Base-by-base conservation (phyloP, 2,113 vertebrate species). In the Peromyscus maniculatus region DNA sequence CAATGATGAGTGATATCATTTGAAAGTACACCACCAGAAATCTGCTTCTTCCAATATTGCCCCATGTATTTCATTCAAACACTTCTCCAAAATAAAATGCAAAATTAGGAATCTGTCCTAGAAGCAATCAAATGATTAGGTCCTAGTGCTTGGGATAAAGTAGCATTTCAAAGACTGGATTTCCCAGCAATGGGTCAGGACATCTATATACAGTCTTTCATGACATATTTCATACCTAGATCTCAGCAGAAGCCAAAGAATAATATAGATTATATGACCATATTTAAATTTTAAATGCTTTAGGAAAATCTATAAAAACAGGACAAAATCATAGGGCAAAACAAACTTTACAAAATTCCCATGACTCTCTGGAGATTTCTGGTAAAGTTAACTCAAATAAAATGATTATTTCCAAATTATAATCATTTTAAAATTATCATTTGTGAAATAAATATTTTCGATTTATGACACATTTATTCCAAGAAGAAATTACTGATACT, bases 1-100 rank as follows among this genome's bases (percentile, higher is more conserved):
- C 19, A 69, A 43, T 3, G 5, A 24, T 22, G 33, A 5, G 1
- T 1, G 1, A 46, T 43, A 6, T 8, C 19, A 15, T 69, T 22
- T 46, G 2, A n/a, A 36, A 21, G 6, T 33, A 15, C 6, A n/a
- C 7, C 7, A 6, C 3, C 33, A 26, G 21, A 71, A 33, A 17
- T 12, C 10, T 71, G 43, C 0, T 13, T n/a, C 21, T n/a, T 72
- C 22, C 46, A n/a, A 26, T 33, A 36, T 22, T 43, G 10, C 0
- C 46, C 11, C 10, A 36, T 10, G 3, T 72, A 11, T 3, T 72
- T 31, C 33, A 15, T 71, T 55, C 19, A n/a, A 88, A 22, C 8
- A n/a, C 31, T 6, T 72, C 12, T 21, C 21, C 0, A 22, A n/a
- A 71, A 26, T 55, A 16, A 16, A 4, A 15, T 24, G 5, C 13